Percentiles rank a stretch among this genome's conserved stretches.
These are phyloP conservation scores for Naja naja DNA, from an alignment of 2,113 vertebrate genomes.

Conservation along the genomic window DNA sequence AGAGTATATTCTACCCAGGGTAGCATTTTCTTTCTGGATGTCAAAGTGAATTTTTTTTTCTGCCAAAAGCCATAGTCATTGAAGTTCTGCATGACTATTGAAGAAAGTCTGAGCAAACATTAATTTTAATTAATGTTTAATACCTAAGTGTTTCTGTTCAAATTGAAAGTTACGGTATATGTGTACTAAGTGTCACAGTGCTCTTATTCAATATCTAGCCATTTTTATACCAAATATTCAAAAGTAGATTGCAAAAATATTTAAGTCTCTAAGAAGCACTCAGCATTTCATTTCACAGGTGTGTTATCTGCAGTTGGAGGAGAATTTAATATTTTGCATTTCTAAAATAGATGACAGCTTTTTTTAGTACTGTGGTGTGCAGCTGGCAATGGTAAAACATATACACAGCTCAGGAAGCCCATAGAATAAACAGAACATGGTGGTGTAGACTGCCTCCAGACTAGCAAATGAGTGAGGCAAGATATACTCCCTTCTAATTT, in stretches of 20 bases:
- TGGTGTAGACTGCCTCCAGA: neutral
- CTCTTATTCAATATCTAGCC: neutral
- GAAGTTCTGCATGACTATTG: neutral
- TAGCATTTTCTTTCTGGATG: neutral
- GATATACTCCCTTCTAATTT: neutral
- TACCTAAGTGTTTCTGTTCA: neutral
- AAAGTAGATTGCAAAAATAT: neutral
- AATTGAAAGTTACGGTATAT: neutral
- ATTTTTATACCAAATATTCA: neutral
- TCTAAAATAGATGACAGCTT: neutral
- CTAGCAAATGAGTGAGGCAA: neutral
- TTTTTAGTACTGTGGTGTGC: neutral
- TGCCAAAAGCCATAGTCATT: neutral
- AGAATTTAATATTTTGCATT: neutral
- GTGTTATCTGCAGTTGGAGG: neutral
- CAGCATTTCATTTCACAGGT: neutral
- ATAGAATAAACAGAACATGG: neutral
- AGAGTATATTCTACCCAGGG: neutral
- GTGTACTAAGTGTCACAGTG: neutral
- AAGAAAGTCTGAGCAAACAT: neutral
- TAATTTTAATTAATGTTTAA: constrained; percentile 20
- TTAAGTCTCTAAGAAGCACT: constrained; percentile 11
- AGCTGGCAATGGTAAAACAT: neutral
- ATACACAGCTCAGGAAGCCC: neutral
- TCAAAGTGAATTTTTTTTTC: neutral